phyloP scores from a whole-genome alignment of 2,797 vertebrate species.

The Eupleurogrammus muticus region DNA sequence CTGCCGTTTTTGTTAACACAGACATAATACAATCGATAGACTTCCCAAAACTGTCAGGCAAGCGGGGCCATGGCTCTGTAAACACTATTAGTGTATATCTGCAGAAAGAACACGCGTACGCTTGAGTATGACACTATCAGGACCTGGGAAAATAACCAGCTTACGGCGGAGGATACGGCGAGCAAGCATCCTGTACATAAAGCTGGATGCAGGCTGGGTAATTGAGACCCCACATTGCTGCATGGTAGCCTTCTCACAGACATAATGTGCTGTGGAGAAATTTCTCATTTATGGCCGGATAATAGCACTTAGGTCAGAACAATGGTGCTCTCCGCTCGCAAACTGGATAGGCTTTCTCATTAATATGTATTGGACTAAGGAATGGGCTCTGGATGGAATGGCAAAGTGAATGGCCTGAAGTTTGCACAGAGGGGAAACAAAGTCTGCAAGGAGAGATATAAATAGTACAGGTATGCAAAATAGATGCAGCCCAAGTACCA shows the following conservation, averaged over 20 bases:
- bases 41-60: constrained; percentile 42
- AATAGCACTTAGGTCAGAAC: constrained; percentile 72
- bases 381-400: constrained; percentile 42
- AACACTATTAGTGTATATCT: constrained; percentile 59
- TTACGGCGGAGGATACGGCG: constrained; percentile 66
- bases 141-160: constrained; percentile 57
- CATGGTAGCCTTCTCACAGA: constrained; percentile 64
- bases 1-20: constrained; percentile 45
- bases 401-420: constrained; percentile 27
- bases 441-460: constrained; percentile 20
- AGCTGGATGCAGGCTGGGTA: constrained; percentile 58
- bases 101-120: constrained; percentile 36
- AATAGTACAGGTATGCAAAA: constrained; percentile 8
- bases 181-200: constrained; percentile 65
- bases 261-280: constrained; percentile 63
- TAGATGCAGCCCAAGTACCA: background rate
- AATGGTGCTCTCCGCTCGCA: constrained; percentile 55
- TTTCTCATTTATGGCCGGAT: constrained; percentile 62
- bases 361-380: constrained; percentile 63
- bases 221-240: constrained; percentile 68
- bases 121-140: constrained; percentile 56
- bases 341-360: constrained; percentile 68
- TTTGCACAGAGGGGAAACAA: constrained; percentile 39
- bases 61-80: constrained; percentile 32
- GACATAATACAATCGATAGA: constrained; percentile 33